Base-by-base conservation (phyloP, 2,113 vertebrate species). In the Scolopax mira region DNA sequence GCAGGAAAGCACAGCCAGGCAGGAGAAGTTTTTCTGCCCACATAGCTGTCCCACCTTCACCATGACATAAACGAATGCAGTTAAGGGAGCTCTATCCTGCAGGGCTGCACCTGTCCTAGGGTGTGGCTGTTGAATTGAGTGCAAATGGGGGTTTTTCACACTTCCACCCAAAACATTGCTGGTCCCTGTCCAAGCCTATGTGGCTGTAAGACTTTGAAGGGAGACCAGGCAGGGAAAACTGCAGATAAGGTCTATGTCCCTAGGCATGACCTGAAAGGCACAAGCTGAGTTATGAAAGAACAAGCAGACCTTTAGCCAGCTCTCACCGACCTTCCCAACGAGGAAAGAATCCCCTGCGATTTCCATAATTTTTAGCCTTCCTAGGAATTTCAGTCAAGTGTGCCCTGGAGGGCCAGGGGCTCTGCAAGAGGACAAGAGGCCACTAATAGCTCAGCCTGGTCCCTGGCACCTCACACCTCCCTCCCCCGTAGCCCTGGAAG, bases 271-370 rank as follows among this genome's bases (percentile, higher is more conserved):
- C 46, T 18, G 14, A 78, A 66, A 73, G 27, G 39, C 1, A 24
- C 25, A 42, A 89, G 31, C 48, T 14, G 10, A 15, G n/a, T 8
- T 58, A 61, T 8, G 0, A 41, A 61, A 51, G 37, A 61, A 28
- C 3, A 12, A 70, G 15, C 7, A 57, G 7, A 11, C 14, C 37
- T 72, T 92, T 10, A 33, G 30, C 28, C 41, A 66, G 9, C 19
- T 11, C 33, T 65, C 21, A 0, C n/a, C 2, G 46, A 30, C 18
- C 18, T 64, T 27, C 18, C 15, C 25, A 5, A 9, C 2, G 5
- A 70, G 6, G 18, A 16, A 25, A 52, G 17, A 9, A 23, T 10
- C 9, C 3, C 19, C 41, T 35, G 16, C 1, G 2, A 70, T 37
- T 28, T 39, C 41, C 49, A 2, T 13, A 21, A 25, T 83, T 46